These are phyloP conservation scores for Lordiphosa clarofinis DNA, from an alignment of 1,140 invertebrate species.

Conservation along the genomic window DNA sequence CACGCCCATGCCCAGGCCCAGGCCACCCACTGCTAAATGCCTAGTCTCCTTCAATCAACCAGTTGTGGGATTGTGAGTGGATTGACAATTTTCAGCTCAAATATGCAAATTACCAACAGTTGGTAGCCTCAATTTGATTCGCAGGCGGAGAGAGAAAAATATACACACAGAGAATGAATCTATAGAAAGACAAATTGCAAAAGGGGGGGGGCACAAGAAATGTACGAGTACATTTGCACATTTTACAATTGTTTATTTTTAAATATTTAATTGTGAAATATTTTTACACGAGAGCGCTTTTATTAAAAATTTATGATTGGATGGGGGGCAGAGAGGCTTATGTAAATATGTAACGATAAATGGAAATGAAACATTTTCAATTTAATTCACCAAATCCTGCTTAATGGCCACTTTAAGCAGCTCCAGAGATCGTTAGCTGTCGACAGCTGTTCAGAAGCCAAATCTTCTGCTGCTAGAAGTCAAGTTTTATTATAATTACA, in stretches of 20 bases:
- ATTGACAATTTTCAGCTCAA: conserved; percentile 48
- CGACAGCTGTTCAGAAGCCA: conserved; percentile 31
- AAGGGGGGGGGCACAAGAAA: not conserved
- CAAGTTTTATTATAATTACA: conserved; percentile 78
- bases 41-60: too few species aligned
- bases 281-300: not conserved
- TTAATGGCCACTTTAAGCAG: conserved; percentile 20
- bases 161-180: not conserved
- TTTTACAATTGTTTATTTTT: not conserved
- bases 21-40: too few species aligned
- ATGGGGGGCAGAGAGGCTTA: too few species aligned
- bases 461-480: conserved; percentile 40
- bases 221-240: not conserved
- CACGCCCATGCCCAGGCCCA: too few species aligned
- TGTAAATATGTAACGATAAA: not conserved
- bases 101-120: conserved; percentile 54
- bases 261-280: conserved; percentile 10
- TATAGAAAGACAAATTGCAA: conserved; percentile 2
- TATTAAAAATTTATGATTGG: too few species aligned
- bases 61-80: too few species aligned
- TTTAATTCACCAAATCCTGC: conserved; percentile 12
- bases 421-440: conserved; percentile 32
- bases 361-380: not conserved
- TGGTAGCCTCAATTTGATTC: conserved; percentile 54
- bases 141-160: conserved; percentile 30